Percentiles rank a stretch among this genome's conserved stretches.
These are phyloP conservation scores for Eumeta japonica DNA, from an alignment of 1,140 invertebrate species.

Conservation along the genomic window DNA sequence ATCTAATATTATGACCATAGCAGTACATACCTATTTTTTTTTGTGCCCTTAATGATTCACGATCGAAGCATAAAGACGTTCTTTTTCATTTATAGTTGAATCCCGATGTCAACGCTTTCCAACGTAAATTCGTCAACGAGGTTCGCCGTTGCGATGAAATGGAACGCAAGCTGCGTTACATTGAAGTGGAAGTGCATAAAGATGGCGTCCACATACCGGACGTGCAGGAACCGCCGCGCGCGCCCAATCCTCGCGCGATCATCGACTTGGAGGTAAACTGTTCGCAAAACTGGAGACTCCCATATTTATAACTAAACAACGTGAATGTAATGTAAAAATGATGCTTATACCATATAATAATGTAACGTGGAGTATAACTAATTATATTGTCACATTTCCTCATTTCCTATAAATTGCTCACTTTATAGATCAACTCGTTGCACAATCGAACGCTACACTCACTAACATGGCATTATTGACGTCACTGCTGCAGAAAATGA, in stretches of 20 bases:
- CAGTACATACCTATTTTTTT: no score
- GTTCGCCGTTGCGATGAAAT: conserved; percentile 91
- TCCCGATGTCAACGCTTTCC: conserved; percentile 80
- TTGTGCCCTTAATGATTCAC: no score
- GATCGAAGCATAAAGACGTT: no score
- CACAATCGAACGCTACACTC: no score
- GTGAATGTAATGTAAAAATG: neutral
- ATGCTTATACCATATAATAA: no score
- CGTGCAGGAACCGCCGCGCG: conserved; percentile 81
- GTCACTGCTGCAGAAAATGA: no score
- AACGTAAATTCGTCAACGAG: conserved; percentile 89
- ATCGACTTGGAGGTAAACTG: conserved; percentile 85
- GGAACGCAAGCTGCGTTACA: conserved; percentile 89
- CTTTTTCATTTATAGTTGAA: conserved; percentile 66
- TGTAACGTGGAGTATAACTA: no score
- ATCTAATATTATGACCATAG: no score
- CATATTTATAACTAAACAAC: neutral
- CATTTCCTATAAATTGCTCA: no score
- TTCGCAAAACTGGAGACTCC: conserved; percentile 13
- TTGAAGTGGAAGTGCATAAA: conserved; percentile 94
- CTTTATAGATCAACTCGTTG: no score
- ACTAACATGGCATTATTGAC: no score
- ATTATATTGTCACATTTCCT: no score
- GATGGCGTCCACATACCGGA: conserved; percentile 82
- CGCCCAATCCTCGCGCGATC: conserved; percentile 94